A percentile compares a stretch with the other conserved stretches of the same genome.
These are phyloP conservation scores for Lasioglossum albipes DNA, from an alignment of 1,140 invertebrate species.

Conservation along the genomic window DNA sequence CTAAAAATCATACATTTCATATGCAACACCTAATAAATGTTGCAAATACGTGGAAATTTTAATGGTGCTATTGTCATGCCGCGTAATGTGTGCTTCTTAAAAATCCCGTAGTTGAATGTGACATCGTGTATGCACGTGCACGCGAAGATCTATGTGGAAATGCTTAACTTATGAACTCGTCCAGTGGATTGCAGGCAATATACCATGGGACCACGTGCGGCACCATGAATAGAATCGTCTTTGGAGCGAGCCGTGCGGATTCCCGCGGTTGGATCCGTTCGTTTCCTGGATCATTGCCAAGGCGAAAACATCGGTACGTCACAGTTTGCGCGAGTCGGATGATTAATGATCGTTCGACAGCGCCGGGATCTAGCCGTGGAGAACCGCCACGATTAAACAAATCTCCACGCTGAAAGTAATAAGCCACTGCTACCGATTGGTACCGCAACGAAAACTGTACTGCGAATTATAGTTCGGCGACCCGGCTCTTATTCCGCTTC, in stretches of 20 bases:
- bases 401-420: conserved; percentile 13
- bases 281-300: conserved; percentile 72
- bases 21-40: too few relatives aligned
- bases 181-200: conserved; percentile 55
- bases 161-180: conserved; percentile 62
- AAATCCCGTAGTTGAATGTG: background rate
- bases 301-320: conserved; percentile 69
- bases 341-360: conserved; percentile 62
- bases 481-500: background rate
- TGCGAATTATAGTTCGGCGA: conserved; percentile 37
- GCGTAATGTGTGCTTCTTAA: too few relatives aligned
- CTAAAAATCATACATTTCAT: too few relatives aligned
- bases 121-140: conserved; percentile 20
- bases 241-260: conserved; percentile 35
- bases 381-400: conserved; percentile 18
- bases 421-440: conserved; percentile 42
- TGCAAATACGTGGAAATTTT: too few relatives aligned
- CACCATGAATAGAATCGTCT: conserved; percentile 60
- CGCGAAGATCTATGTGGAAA: conserved; percentile 56
- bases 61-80: too few relatives aligned
- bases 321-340: conserved; percentile 52
- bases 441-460: conserved; percentile 33
- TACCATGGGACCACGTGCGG: conserved; percentile 56
- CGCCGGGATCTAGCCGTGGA: conserved; percentile 18
- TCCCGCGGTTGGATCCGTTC: conserved; percentile 43